Percentiles rank a stretch among this genome's conserved stretches.
phyloP scores from a whole-genome alignment of 2,113 vertebrate genomes.

The Callorhinus ursinus region DNA sequence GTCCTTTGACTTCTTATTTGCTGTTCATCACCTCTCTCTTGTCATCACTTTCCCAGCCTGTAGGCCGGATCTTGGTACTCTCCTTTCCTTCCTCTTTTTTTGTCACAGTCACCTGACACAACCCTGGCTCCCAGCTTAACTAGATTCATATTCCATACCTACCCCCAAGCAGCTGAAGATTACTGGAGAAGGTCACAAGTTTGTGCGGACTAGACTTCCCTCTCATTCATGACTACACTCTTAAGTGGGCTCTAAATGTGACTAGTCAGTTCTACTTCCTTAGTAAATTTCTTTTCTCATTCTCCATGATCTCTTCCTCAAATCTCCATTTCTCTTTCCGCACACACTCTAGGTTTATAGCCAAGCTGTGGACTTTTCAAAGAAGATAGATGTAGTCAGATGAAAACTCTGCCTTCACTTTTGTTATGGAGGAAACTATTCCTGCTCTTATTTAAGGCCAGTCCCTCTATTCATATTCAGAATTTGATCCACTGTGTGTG shows the following conservation, averaged over 20 bases:
- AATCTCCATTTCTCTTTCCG: neutral
- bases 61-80: neutral
- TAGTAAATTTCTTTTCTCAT: conserved; percentile 5
- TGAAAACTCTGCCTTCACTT: neutral
- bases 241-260: neutral
- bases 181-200: neutral
- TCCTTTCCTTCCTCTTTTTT: neutral
- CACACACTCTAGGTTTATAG: neutral
- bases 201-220: neutral
- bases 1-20: neutral
- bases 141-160: neutral
- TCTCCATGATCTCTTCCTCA: neutral
- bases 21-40: neutral
- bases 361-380: neutral
- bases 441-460: neutral
- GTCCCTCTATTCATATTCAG: neutral
- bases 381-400: neutral
- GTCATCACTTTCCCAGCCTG: neutral
- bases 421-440: neutral
- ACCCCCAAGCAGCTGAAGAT: neutral
- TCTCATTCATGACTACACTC: neutral
- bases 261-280: neutral
- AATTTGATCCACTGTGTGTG: neutral
- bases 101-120: neutral
- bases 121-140: neutral